Evolutionary conservation across 2,888 invertebrate genomes (phyloP).

Genomic region (Aphrophora alni): DNA sequence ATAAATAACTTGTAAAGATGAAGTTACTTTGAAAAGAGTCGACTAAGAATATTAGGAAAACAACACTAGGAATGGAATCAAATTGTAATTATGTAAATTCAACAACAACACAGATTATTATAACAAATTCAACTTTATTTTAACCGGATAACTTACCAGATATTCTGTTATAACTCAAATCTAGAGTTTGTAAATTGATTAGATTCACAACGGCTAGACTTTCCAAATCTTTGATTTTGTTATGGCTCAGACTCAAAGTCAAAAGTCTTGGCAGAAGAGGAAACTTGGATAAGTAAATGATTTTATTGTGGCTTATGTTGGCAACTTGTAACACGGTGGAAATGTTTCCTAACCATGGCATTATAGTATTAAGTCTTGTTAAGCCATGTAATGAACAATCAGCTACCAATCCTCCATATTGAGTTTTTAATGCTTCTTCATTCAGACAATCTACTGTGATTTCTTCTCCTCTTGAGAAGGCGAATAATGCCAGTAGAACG

Average conservation of each 20-base stretch:
- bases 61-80: too few species aligned
- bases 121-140: too few species aligned
- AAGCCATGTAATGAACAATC: slow-evolving; percentile 23
- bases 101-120: too few species aligned
- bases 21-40: too few species aligned
- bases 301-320: slow-evolving; percentile 21
- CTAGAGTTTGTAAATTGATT: slow-evolving; percentile 25
- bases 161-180: slow-evolving; percentile 23
- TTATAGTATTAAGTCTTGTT: slow-evolving; percentile 3
- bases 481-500: neutral
- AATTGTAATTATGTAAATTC: too few species aligned
- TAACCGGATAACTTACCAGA: slow-evolving; percentile 19
- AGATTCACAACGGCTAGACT: slow-evolving; percentile 18
- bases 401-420: slow-evolving; percentile 18
- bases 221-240: slow-evolving; percentile 29
- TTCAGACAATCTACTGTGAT: slow-evolving; percentile 11
- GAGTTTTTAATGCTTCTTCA: neutral
- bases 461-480: neutral
- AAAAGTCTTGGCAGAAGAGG: slow-evolving; percentile 20
- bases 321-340: slow-evolving; percentile 12
- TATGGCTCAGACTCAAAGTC: slow-evolving; percentile 15
- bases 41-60: too few species aligned
- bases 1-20: too few species aligned
- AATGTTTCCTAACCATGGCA: slow-evolving; percentile 16
- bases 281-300: slow-evolving; percentile 18